phyloP scores from a whole-genome alignment of 2,888 invertebrate species.

The Agapostemon virescens region DNA sequence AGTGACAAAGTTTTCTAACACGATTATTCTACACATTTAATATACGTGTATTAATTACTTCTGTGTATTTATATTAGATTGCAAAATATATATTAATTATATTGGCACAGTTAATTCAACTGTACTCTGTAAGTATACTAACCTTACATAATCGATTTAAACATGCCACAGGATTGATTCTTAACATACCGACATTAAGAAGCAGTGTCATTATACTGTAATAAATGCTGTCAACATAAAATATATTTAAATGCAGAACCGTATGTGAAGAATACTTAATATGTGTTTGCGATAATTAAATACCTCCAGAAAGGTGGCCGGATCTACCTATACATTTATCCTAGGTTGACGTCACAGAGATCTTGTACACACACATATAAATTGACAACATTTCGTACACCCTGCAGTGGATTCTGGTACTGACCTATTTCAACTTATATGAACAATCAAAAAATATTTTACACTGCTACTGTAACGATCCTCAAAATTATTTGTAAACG shows the following conservation, averaged over 20 bases:
- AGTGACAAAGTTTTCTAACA: not conserved
- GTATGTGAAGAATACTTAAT: slow-evolving; percentile 24
- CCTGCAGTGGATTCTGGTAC: not conserved
- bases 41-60: not conserved
- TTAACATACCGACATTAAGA: slow-evolving; percentile 44
- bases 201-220: slow-evolving; percentile 62
- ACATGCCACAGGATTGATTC: slow-evolving; percentile 44
- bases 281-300: not conserved
- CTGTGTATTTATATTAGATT: not conserved
- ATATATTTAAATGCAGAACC: not conserved
- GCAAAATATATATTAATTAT: not conserved
- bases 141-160: slow-evolving; percentile 75
- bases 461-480: not conserved
- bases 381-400: not conserved
- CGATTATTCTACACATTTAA: not conserved
- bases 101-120: not conserved
- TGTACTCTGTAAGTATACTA: slow-evolving; percentile 61
- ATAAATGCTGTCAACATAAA: slow-evolving; percentile 3
- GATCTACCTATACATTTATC: not conserved
- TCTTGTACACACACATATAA: not conserved
- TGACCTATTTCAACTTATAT: not conserved
- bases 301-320: slow-evolving; percentile 8
- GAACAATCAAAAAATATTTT: not conserved
- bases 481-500: too few relatives aligned
- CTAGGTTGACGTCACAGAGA: not conserved